Base-by-base conservation (phyloP, 2,113 vertebrate species). In the Lophotis ruficrista region DNA sequence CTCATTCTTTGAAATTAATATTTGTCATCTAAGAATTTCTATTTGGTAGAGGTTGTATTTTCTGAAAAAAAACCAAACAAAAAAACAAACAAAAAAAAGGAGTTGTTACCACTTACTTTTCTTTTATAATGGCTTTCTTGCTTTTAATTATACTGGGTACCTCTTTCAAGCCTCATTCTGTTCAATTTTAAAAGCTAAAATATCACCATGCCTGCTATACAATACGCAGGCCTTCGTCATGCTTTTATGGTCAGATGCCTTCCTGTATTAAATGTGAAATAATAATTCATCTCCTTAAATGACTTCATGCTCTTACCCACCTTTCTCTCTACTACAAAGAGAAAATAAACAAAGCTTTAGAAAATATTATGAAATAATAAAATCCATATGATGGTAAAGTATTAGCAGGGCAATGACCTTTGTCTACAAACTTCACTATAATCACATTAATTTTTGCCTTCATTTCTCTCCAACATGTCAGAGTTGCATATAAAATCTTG, bases 291-390 rank as follows among this genome's bases (percentile, higher is more conserved):
- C 75, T 88, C 62, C 84, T 65, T 88, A 90, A 93, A 85, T 92
- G 80, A 51, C 71, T 77, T 45, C 58, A 51, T 83, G 68, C 12
- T 54, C 54, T 76, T 54, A 51, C 38, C 38, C 61, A 83, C 65
- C 37, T 89, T 89, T 72, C 53, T 71, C 28, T 65, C 58, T 62
- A n/a, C 45, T 31, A 54, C 54, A 86, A 91, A 96, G 69, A 87
- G 84, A 91, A 96, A 96, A 93, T 79, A 97, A 97, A 81, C 81
- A 82, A 80, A 94, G 64, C 48, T 83, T 95, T 77, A 73, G 75
- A 90, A 95, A 91, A 93, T 96, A 94, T 80, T 96, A 43, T 94
- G 62, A 86, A 90, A 83, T 92, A 91, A 95, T 93, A 70, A 91
- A 95, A 85, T 66, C 58, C 68, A 33, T 48, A 31, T 35, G 57